Percentiles rank a stretch among this genome's conserved stretches.
phyloP scores from a whole-genome alignment of 2,113 vertebrate genomes.

The Bufo bufo region DNA sequence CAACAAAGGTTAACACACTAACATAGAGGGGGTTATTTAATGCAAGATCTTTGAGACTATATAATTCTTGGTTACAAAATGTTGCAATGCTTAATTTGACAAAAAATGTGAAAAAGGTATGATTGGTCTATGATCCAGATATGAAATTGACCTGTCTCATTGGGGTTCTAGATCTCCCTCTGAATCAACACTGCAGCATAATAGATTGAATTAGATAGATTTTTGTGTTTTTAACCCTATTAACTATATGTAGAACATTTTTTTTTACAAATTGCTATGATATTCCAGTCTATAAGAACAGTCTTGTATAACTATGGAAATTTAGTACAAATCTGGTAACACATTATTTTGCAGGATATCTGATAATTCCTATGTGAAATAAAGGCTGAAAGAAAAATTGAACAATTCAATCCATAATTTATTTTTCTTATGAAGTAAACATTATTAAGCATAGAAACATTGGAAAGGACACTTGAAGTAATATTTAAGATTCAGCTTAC shows the following conservation, averaged over 20 bases:
- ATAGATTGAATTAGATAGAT: not conserved
- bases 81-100: no score
- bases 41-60: no score
- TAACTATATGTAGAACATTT: no score
- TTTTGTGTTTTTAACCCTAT: not conserved
- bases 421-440: not conserved
- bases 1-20: no score
- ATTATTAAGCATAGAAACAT: slow-evolving; percentile 35
- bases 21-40: no score
- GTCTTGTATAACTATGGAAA: not conserved
- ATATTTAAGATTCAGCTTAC: slow-evolving; percentile 39
- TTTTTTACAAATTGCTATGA: no score
- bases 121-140: no score
- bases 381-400: slow-evolving; percentile 1
- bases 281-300: not conserved
- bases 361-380: slow-evolving; percentile 9
- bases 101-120: no score
- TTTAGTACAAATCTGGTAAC: not conserved
- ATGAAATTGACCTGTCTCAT: no score
- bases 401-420: not conserved
- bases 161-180: not conserved
- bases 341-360: not conserved
- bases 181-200: not conserved
- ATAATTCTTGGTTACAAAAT: no score
- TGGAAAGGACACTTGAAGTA: slow-evolving; percentile 21